Percentiles rank a stretch among this genome's conserved stretches.
phyloP scores from a whole-genome alignment of 1,140 invertebrate genomes.

The Pristionchus pacificus region DNA sequence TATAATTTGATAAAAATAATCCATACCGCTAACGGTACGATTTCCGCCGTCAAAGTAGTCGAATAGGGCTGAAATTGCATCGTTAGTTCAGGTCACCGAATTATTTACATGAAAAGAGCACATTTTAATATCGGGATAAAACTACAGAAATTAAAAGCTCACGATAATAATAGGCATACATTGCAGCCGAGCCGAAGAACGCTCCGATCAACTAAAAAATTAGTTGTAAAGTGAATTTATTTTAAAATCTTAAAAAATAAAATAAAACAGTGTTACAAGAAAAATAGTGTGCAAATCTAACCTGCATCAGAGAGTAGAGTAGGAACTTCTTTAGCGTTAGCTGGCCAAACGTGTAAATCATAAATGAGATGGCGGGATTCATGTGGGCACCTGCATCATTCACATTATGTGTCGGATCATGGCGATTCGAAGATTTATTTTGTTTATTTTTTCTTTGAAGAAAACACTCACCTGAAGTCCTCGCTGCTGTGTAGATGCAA shows the following conservation, averaged over 20 bases:
- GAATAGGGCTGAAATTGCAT: background rate
- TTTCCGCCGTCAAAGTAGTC: background rate
- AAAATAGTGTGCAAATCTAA: too few species aligned
- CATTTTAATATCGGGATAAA: too few species aligned
- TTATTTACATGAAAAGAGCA: background rate
- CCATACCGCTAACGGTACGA: background rate
- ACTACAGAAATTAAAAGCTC: too few species aligned
- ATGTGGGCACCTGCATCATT: constrained; percentile 1
- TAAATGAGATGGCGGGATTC: background rate
- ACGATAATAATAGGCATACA: background rate
- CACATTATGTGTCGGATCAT: too few species aligned
- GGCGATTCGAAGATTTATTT: background rate
- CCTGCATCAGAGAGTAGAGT: background rate
- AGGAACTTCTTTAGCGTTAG: background rate
- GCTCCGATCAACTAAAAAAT: too few species aligned
- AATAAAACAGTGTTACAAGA: too few species aligned
- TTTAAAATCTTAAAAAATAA: too few species aligned
- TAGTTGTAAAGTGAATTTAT: too few species aligned
- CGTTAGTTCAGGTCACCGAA: background rate
- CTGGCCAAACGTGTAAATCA: background rate
- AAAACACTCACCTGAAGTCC: constrained; percentile 32
- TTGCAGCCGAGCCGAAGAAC: background rate
- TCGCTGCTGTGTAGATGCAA: constrained; percentile 29
- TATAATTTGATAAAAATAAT: too few species aligned
- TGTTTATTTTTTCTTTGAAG: too few species aligned